phyloP scores from a whole-genome alignment of 2,113 vertebrate genomes.

The Ochotona princeps region DNA sequence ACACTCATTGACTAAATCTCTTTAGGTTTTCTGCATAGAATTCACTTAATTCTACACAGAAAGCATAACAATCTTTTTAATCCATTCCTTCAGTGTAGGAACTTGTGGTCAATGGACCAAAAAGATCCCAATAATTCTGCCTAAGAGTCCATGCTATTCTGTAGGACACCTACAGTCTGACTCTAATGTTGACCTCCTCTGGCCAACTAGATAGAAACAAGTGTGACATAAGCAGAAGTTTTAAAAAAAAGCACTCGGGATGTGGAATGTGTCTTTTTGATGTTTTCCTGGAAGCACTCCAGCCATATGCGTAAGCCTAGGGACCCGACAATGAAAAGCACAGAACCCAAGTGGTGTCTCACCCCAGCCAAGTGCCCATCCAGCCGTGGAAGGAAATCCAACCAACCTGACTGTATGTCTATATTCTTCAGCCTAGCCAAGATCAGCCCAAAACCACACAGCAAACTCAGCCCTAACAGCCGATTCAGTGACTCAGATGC shows the following conservation, averaged over 20 bases:
- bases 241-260: not conserved
- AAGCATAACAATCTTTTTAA: not conserved
- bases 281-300: not conserved
- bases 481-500: not conserved
- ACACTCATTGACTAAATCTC: not conserved
- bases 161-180: not conserved
- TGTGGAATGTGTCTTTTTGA: not conserved
- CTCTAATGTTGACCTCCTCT: not conserved
- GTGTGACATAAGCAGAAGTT: not conserved
- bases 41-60: not conserved
- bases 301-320: not conserved
- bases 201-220: not conserved
- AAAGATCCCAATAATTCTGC: not conserved
- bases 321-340: not conserved
- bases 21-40: not conserved
- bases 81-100: not conserved
- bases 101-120: not conserved
- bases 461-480: not conserved
- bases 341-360: not conserved
- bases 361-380: not conserved
- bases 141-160: not conserved
- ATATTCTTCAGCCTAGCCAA: not conserved
- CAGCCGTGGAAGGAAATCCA: not conserved
- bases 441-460: not conserved
- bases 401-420: not conserved